Conservation (phyloP, 2,113 vertebrate species). For the Petaurus breviceps region DNA sequence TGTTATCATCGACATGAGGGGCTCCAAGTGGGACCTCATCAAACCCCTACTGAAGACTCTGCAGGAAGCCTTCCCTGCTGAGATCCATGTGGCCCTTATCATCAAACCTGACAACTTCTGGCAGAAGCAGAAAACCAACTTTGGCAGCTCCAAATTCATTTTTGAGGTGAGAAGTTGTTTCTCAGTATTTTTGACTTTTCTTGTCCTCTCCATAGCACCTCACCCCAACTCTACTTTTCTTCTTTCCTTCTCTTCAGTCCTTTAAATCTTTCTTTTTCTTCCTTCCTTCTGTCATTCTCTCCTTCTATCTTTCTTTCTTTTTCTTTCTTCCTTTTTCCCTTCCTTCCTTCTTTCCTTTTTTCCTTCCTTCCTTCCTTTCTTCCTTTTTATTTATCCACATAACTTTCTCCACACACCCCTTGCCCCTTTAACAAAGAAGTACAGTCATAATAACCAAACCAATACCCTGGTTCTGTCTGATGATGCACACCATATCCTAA, state of each 20-base stretch:
- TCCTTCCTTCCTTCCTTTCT: background rate
- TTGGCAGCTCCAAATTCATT: slow-evolving; percentile 98
- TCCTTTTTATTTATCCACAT: background rate
- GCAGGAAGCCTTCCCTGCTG: slow-evolving; percentile 95
- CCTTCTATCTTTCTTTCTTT: no score
- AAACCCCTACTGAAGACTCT: slow-evolving; percentile 98
- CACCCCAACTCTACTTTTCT: background rate
- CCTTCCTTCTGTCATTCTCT: background rate
- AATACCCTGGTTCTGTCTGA: background rate
- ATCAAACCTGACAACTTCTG: slow-evolving; percentile 99
- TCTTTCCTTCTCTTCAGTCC: background rate
- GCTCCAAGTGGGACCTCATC: slow-evolving; percentile 99
- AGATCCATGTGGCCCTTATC: slow-evolving; percentile 98
- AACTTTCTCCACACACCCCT: background rate
- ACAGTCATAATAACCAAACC: background rate
- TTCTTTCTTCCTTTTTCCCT: background rate
- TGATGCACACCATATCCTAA: background rate
- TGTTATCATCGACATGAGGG: slow-evolving; percentile 99
- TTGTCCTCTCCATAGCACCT: background rate
- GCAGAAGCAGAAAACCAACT: slow-evolving; percentile 99
- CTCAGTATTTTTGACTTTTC: background rate
- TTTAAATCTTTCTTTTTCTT: background rate
- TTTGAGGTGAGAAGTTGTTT: slow-evolving; percentile 91
- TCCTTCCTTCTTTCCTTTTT: background rate
- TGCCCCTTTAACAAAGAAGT: background rate